phyloP scores from a whole-genome alignment of 2,113 vertebrate genomes.

The Jacana jacana region DNA sequence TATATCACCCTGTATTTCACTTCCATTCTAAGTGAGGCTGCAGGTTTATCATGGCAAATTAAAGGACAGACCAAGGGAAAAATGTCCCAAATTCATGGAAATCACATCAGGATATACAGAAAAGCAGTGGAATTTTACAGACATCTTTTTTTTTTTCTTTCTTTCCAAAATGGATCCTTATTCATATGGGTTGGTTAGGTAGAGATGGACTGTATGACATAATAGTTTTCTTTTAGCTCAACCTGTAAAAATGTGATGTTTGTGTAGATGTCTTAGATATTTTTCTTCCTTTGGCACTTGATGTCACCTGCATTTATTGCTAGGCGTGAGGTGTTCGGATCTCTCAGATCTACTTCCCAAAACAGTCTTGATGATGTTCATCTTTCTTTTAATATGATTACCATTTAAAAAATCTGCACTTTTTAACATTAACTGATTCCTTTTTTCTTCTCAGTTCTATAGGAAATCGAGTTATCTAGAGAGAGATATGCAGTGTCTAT shows the following conservation, averaged over 20 bases:
- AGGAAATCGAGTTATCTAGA: neutral
- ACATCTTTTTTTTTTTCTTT: fast-evolving
- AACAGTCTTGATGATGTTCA: fast-evolving
- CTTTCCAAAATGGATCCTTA: neutral
- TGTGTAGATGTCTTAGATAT: neutral
- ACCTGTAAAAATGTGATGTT: neutral
- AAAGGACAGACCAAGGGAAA: neutral
- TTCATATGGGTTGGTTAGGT: neutral
- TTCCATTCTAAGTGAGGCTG: neutral
- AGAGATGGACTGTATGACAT: neutral
- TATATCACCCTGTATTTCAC: neutral
- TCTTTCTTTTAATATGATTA: neutral
- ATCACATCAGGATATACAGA: neutral
- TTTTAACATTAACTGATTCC: neutral
- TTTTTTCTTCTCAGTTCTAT: neutral
- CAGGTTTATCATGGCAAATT: neutral
- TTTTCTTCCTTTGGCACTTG: neutral
- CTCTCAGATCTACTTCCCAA: neutral
- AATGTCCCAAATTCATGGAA: neutral
- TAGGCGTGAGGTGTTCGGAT: neutral
- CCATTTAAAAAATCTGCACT: fast-evolving
- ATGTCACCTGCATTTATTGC: neutral
- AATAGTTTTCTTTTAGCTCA: neutral
- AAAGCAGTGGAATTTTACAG: neutral
- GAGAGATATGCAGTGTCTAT: neutral